Percentiles rank a stretch among this genome's conserved stretches.
phyloP scores from a whole-genome alignment of 2,797 vertebrate genomes.

The Craterocephalus amniculus region DNA sequence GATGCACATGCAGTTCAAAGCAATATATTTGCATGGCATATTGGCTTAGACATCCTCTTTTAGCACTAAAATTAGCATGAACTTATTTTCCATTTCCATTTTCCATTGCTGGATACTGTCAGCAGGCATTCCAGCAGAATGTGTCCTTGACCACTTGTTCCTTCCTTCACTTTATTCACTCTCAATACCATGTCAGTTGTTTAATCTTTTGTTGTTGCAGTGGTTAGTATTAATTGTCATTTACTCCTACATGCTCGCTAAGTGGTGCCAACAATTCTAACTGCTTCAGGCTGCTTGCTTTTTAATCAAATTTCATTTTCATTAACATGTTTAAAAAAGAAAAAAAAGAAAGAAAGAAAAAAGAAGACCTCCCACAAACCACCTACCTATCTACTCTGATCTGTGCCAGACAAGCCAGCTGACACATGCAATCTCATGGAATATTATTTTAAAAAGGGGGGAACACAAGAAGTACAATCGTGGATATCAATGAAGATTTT shows the following conservation, averaged over 20 bases:
- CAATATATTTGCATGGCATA: constrained; percentile 3
- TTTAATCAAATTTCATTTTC: constrained; percentile 41
- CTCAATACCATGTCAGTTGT: constrained; percentile 30
- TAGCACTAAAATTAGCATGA: constrained; percentile 21
- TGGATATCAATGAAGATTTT: not conserved
- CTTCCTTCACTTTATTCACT: constrained; percentile 50
- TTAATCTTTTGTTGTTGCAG: constrained; percentile 56
- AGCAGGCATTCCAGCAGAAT: constrained; percentile 11
- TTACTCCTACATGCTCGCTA: constrained; percentile 55
- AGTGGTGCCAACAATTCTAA: constrained; percentile 43
- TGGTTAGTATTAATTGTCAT: constrained; percentile 62
- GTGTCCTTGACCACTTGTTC: constrained; percentile 16
- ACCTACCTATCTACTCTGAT: constrained; percentile 44
- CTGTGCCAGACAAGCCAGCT: constrained; percentile 37
- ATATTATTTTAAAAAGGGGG: constrained; percentile 31
- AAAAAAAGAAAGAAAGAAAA: too few species aligned
- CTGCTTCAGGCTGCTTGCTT: constrained; percentile 34
- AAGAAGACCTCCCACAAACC: constrained; percentile 63
- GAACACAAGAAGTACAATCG: constrained; percentile 19
- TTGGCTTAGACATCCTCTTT: constrained; percentile 4
- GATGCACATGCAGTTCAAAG: not conserved
- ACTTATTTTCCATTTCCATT: constrained; percentile 38
- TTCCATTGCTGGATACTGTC: constrained; percentile 31
- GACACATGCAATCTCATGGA: constrained; percentile 34
- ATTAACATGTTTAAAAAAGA: constrained; percentile 40